Evolutionary conservation across 1,140 invertebrate species (phyloP), one percentile per base, ranked within the genome.

Genomic region (Aphaenogaster ashmeadi): DNA sequence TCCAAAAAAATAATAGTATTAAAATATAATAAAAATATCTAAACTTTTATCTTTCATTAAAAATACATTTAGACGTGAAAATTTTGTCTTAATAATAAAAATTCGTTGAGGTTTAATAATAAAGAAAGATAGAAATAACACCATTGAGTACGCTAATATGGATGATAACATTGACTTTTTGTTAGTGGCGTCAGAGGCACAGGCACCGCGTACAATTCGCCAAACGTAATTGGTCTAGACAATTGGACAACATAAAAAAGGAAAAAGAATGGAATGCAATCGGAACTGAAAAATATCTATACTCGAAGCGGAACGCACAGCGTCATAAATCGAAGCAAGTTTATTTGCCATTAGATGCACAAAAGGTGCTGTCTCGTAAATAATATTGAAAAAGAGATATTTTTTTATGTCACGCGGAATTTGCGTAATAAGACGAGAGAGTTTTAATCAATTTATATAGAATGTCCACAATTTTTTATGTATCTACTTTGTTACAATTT

Each of bases 311-410:
- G 8, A 69, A 33, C 52, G 41, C 21, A 18, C 38, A 21, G 27
- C 13, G 18, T 84, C 80, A 60, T 84, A 84, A 84, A 84, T 84
- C 44, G 41, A 50, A 50, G 54, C 27, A 62, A 62, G 44, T 84
- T 60, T 74, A 75, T 84, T 18, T n/a, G 41, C 15, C 9, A 56
- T 54, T 58, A 47, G 11, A 58, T 47, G 15, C 3, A 3, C 41
- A 58, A 74, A 44, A 83, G 67, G 13, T 33, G 36, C 2, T n/a
- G 2, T 6, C 41, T 47, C 80, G 27, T 74, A 83, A 83, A 83
- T 83, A 74, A 74, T 27, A 58, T 47, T 72, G 18, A 83, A 58
- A 44, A 36, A 44, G 0, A n/a, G 18, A 44, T 81, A 58, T 81
- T 13, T 81, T 60, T 71, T 2, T 38, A 38, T 27, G 50, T 44